phyloP scores from a whole-genome alignment of 2,888 invertebrate species.

The Ornithoptera priamus region DNA sequence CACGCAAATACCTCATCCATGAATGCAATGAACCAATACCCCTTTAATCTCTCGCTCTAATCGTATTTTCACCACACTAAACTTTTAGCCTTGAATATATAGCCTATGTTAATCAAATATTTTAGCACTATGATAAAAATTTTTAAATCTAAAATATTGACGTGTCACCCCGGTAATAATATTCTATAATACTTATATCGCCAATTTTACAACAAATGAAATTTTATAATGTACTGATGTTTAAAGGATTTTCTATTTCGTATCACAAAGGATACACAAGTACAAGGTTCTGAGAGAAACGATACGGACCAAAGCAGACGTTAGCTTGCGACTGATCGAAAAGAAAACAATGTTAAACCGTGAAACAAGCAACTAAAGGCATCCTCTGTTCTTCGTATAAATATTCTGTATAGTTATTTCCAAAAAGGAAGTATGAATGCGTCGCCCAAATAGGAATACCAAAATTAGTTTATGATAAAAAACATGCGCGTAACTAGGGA shows the following conservation, averaged over 20 bases:
- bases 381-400: not conserved
- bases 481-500: not conserved
- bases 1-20: conserved; percentile 7
- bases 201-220: not conserved
- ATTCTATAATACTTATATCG: not conserved
- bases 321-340: conserved; percentile 62
- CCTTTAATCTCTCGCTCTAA: not conserved
- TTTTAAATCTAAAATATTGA: not conserved
- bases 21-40: not conserved
- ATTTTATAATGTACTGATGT: not conserved
- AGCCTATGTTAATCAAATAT: not conserved
- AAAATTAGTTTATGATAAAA: not conserved
- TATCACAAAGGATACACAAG: conserved; percentile 48
- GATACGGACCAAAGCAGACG: conserved; percentile 56
- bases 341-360: conserved; percentile 72
- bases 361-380: conserved; percentile 61
- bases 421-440: not conserved
- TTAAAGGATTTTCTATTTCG: conserved; percentile 30
- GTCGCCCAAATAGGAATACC: not conserved
- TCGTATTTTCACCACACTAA: not conserved
- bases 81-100: not conserved
- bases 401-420: not conserved
- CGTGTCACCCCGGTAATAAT: not conserved
- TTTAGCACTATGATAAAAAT: not conserved
- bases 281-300: conserved; percentile 46